A percentile compares a stretch with the other conserved stretches of the same genome.
Conservation (phyloP, 1,140 invertebrate species). For the Propsilocerus akamusi region DNA sequence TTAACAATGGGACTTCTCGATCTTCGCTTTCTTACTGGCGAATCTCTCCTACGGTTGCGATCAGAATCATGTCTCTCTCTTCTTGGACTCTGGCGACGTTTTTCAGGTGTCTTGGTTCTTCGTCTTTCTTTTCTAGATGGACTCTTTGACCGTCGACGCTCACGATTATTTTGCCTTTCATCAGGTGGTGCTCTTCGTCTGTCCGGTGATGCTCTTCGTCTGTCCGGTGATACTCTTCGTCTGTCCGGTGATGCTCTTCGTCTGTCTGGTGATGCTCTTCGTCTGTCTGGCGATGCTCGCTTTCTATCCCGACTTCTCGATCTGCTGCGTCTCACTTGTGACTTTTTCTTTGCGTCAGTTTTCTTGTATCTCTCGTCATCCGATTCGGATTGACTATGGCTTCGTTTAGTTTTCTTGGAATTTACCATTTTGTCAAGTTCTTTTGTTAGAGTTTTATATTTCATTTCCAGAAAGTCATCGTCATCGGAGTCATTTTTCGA, state of each 20-base stretch:
- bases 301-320: neutral
- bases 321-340: neutral
- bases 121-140: neutral
- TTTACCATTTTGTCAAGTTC: conserved; percentile 16
- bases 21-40: neutral
- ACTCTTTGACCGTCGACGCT: neutral
- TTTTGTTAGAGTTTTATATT: conserved; percentile 9
- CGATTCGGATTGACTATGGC: neutral
- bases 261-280: neutral
- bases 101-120: neutral
- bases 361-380: neutral
- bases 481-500: neutral
- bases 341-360: neutral
- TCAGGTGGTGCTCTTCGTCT: neutral
- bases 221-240: neutral
- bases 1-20: neutral
- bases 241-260: neutral
- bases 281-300: neutral
- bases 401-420: conserved; percentile 6
- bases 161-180: neutral
- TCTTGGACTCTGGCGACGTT: neutral
- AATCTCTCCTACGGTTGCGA: conserved; percentile 2
- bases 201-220: neutral
- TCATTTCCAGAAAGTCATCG: neutral
- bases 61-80: conserved; percentile 6